Base-by-base conservation (phyloP, 2,888 invertebrate genomes). In the Chalcis sispes region DNA sequence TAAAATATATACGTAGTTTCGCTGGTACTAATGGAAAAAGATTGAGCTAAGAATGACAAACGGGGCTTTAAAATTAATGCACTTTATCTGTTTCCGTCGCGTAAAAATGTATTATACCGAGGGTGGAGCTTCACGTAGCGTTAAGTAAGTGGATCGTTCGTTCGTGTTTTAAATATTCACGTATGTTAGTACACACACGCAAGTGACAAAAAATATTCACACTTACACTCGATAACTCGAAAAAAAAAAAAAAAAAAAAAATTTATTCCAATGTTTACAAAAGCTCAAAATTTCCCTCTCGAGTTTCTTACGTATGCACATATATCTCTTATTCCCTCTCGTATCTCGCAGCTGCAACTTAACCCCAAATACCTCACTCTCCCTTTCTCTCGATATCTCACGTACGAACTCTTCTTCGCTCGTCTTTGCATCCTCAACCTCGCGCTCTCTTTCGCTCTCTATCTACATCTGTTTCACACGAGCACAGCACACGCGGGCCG, bases 1-100 rank as follows among this genome's bases (percentile, higher is more conserved):
- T n/a, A n/a, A n/a, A n/a, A n/a, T n/a, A n/a, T n/a, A n/a, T n/a
- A n/a, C n/a, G n/a, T n/a, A n/a, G n/a, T n/a, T n/a, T n/a, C n/a
- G n/a, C n/a, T n/a, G n/a, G n/a, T n/a, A n/a, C n/a, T n/a, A n/a
- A n/a, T n/a, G n/a, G 40, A 25, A 54, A 54, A 52, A 65, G 50
- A 50, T 50, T 32, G 8, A 54, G 54, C 40, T 66, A 40, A 66
- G 36, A 66, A 52, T n/a, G 65, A 52, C 52, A 52, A 32, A 52
- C 18, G 52, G 50, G 65, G 32, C 52, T 52, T 52, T 50, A 52
- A 66, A 54, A 54, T 66, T 66, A 66, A 54, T 66, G 52, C 66
- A 54, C 66, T 40, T 54, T 40, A 66, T 66, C 40, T 66, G 52
- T 52, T 66, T 66, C 40, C 25, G 54, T 54, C 66, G 5, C 29